These are phyloP conservation scores for Cremastinae sp. DNA, from an alignment of 2,888 invertebrate genomes.

Conservation along the genomic window DNA sequence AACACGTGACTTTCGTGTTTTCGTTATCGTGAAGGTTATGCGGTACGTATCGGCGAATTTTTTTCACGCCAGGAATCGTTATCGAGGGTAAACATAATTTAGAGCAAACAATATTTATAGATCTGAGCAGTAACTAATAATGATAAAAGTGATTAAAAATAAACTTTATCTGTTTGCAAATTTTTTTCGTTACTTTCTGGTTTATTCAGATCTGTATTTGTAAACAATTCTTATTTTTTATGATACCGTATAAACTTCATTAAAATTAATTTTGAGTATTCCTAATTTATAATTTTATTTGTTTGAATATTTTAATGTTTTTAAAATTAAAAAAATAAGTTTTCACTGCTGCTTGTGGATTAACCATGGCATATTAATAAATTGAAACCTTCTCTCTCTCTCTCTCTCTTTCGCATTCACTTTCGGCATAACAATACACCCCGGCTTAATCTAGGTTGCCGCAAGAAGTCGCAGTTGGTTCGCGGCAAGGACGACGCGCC, in stretches of 20 bases:
- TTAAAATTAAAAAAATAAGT: too few relatives aligned
- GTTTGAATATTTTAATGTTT: too few relatives aligned
- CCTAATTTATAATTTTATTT: too few relatives aligned
- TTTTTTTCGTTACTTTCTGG: too few relatives aligned
- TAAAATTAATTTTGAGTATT: too few relatives aligned
- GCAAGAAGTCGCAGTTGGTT: conserved; percentile 25
- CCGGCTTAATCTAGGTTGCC: conserved; percentile 32
- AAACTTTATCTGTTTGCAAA: too few relatives aligned
- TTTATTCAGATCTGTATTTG: too few relatives aligned
- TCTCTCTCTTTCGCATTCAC: not conserved
- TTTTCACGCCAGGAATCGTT: conserved; percentile 6
- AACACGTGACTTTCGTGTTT: conserved; percentile 44
- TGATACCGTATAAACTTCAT: too few relatives aligned
- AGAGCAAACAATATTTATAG: conserved; percentile 27
- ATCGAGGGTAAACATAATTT: not conserved
- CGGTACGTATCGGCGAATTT: not conserved
- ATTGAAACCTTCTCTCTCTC: not conserved
- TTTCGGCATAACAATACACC: conserved; percentile 12
- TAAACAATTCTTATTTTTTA: too few relatives aligned
- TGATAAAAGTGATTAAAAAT: conserved; percentile 14
- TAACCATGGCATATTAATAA: too few relatives aligned
- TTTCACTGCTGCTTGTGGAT: too few relatives aligned
- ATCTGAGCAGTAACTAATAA: conserved; percentile 16
- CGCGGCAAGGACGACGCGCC: conserved; percentile 27
- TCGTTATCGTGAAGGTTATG: conserved; percentile 18